Percentiles rank a stretch among this genome's conserved stretches.
Conservation (phyloP, 2,797 vertebrate species). For the Tenualosa thibaudeaui region DNA sequence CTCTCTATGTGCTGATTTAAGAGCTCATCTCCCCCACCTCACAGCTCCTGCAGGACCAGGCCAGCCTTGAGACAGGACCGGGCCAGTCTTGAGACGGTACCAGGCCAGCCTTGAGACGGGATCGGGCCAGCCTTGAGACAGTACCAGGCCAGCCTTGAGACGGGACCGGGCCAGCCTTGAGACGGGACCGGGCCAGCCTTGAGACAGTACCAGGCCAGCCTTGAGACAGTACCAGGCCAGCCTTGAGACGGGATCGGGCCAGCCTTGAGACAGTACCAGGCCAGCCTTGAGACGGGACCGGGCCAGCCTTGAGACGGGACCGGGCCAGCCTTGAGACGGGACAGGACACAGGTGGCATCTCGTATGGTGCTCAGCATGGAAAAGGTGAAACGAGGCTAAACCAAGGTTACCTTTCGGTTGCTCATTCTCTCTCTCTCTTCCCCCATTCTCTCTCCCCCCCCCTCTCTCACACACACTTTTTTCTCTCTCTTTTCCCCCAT, state of each 20-base stretch:
- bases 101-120: neutral
- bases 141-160: neutral
- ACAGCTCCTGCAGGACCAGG: neutral
- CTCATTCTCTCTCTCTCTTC: neutral
- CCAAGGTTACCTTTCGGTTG: neutral
- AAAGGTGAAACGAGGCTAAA: neutral
- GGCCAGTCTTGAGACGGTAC: too few relatives aligned
- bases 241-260: too few relatives aligned
- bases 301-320: too few relatives aligned
- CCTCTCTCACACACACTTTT: neutral
- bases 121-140: too few relatives aligned
- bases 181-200: too few relatives aligned
- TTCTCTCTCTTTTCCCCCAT: neutral
- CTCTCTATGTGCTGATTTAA: neutral
- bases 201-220: neutral
- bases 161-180: too few relatives aligned
- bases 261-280: neutral
- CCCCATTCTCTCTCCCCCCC: neutral
- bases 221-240: neutral
- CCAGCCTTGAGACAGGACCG: neutral
- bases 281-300: neutral
- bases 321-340: neutral
- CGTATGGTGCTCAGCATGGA: neutral
- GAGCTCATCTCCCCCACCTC: conserved; percentile 1
- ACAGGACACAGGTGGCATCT: neutral